A percentile compares a stretch with the other conserved stretches of the same genome.
Conservation (phyloP, 2,113 vertebrate species). For the Amblyopsis rosae region DNA sequence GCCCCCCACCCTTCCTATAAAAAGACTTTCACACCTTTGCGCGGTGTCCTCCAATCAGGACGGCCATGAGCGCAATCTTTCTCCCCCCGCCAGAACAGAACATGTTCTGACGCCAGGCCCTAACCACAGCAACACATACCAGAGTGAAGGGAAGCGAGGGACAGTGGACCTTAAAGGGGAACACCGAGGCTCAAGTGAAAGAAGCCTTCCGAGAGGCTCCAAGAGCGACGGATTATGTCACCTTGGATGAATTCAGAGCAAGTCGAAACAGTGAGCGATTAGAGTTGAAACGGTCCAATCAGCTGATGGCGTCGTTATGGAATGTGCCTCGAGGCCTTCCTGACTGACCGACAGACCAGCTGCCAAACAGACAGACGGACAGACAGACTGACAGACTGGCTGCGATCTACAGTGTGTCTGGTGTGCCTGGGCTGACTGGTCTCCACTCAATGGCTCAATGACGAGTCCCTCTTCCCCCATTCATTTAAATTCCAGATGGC, state of each 20-base stretch:
- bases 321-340: conserved; percentile 10
- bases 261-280: conserved; percentile 15
- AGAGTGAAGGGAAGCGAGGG: not conserved
- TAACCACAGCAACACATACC: conserved; percentile 2
- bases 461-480: conserved; percentile 54
- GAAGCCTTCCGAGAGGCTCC: not conserved
- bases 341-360: conserved; percentile 9
- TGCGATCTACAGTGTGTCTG: conserved; percentile 3
- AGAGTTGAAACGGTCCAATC: conserved; percentile 8
- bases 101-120: conserved; percentile 12
- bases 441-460: conserved; percentile 34
- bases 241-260: conserved; percentile 15
- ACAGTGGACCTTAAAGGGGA: not conserved
- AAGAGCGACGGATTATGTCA: not conserved
- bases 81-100: not conserved
- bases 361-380: not conserved
- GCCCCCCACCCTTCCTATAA: conserved; percentile 35
- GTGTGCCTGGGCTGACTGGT: conserved; percentile 21
- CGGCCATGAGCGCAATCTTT: conserved; percentile 27
- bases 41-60: conserved; percentile 31
- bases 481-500: conserved; percentile 78
- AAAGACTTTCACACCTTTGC: conserved; percentile 33
- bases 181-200: not conserved
- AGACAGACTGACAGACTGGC: not conserved
- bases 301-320: conserved; percentile 12